Base-by-base conservation (phyloP, 2,888 invertebrate genomes). In the Stenichneumon culpator region DNA sequence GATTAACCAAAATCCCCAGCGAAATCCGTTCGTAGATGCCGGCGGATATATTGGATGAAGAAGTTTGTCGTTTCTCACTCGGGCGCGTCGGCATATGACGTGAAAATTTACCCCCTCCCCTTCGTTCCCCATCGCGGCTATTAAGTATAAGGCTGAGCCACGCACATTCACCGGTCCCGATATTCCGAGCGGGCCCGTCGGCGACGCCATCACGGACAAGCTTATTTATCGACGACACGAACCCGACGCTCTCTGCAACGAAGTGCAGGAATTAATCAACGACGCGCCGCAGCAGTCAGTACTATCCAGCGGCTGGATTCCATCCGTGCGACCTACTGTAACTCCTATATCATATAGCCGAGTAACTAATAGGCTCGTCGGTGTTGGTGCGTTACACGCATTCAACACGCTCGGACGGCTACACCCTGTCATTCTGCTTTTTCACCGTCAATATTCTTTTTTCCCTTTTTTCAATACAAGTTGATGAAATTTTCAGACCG, bases 221-320 rank as follows among this genome's bases (percentile, higher is more conserved):
- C 86, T 88, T 88, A 87, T 87, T 88, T 88, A 87, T 88, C 84
- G 84, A 81, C 86, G 80, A 87, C 86, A 88, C 86, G 83, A 85
- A 86, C 83, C 82, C 79, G 73, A 79, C 80, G 83, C 82, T 74
- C 83, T 73, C 86, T 88, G 86, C 81, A 81, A 87, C 84, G 83
- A 86, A 89, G 87, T 88, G 87, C 86, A 84, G 79, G 77, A 87
- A 89, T 89, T 88, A 89, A 88, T 89, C 88, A 88, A 86, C 84
- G 84, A 87, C 81, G 83, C 39, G 81, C 78, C 65, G 52, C 83
- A 52, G 63, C 65, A 67, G 63, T 63, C 63, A 60, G 60, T 19
- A 60, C 39, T 52, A 50, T 63, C 39, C 77, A 28, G 67, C 69
- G 52, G 50, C 57, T 16, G 44, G 74, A 39, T 77, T 69, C 68